Evolutionary conservation across 1,140 invertebrate genomes (phyloP).

Genomic region (Capitella teleta): DNA sequence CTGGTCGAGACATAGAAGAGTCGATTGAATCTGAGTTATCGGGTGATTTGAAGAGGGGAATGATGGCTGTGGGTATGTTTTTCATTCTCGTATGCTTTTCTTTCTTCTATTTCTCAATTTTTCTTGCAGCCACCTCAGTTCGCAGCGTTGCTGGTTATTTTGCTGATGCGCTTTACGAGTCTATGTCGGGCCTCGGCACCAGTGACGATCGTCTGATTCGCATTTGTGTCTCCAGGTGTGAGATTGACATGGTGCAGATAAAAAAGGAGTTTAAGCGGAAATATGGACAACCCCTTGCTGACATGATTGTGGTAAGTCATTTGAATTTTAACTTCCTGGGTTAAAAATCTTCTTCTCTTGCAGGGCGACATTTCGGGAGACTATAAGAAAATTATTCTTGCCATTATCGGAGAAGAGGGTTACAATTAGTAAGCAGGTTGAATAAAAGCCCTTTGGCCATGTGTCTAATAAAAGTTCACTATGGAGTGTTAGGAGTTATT

Average conservation of each 20-base stretch:
- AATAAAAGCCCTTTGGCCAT: too few species aligned
- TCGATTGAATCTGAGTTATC: conserved; percentile 41
- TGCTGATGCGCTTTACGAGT: conserved; percentile 36
- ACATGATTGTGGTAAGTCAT: conserved; percentile 3
- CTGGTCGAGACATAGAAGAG: conserved; percentile 39
- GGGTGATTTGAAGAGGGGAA: conserved; percentile 35
- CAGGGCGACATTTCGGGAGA: conserved; percentile 3
- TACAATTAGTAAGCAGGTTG: conserved; percentile 3
- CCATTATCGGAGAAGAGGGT: conserved; percentile 1
- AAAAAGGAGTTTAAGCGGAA: conserved; percentile 43
- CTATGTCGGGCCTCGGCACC: conserved; percentile 41
- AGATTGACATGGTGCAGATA: conserved; percentile 48
- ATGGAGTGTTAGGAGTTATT: too few species aligned
- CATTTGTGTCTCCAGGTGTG: conserved; percentile 44
- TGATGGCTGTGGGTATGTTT: conserved; percentile 32
- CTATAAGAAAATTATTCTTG: background rate
- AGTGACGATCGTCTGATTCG: conserved; percentile 44
- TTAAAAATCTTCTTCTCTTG: background rate
- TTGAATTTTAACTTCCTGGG: background rate
- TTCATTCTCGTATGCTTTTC: too few species aligned
- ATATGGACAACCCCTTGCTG: conserved; percentile 11
- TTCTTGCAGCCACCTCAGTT: conserved; percentile 31
- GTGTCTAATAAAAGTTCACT: too few species aligned
- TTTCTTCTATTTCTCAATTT: background rate
- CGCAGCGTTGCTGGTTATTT: conserved; percentile 33